phyloP scores from a whole-genome alignment of 2,888 invertebrate species.

The Oxytorus armatus region DNA sequence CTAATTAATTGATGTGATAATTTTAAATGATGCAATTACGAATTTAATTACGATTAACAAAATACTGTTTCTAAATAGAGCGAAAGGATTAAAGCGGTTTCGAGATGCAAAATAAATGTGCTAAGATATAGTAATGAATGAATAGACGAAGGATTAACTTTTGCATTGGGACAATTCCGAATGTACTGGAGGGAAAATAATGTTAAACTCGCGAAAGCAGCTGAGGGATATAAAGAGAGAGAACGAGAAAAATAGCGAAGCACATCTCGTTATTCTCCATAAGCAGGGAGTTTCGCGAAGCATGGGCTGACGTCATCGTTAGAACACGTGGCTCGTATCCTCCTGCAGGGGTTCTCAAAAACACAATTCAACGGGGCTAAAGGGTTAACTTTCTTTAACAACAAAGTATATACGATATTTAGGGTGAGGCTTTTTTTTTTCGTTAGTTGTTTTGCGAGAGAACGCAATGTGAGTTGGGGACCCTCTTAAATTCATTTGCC shows the following conservation, averaged over 20 bases:
- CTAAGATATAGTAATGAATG: too few relatives aligned
- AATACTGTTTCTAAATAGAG: too few relatives aligned
- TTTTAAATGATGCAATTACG: too few relatives aligned
- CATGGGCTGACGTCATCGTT: constrained; percentile 69
- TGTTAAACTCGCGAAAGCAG: background rate
- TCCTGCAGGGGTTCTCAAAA: constrained; percentile 71
- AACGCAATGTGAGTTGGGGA: constrained; percentile 21
- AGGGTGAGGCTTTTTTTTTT: constrained; percentile 11
- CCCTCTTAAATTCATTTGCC: constrained; percentile 47
- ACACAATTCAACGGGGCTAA: background rate
- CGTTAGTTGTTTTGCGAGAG: constrained; percentile 11
- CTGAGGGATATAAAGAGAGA: background rate
- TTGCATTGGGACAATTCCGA: background rate
- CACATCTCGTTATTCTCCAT: constrained; percentile 46
- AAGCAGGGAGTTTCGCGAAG: constrained; percentile 62
- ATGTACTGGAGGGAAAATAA: background rate
- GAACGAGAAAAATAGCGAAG: constrained; percentile 9
- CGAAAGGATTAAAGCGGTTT: too few relatives aligned
- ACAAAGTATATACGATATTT: background rate
- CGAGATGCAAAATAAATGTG: too few relatives aligned
- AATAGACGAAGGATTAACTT: too few relatives aligned
- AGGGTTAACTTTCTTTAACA: background rate
- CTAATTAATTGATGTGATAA: too few relatives aligned
- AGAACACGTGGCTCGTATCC: constrained; percentile 74
- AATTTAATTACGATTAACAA: too few relatives aligned